Evolutionary conservation across 2,888 invertebrate genomes (phyloP), one percentile per base, ranked within the genome.

Genomic region (Agriopis leucophaearia): DNA sequence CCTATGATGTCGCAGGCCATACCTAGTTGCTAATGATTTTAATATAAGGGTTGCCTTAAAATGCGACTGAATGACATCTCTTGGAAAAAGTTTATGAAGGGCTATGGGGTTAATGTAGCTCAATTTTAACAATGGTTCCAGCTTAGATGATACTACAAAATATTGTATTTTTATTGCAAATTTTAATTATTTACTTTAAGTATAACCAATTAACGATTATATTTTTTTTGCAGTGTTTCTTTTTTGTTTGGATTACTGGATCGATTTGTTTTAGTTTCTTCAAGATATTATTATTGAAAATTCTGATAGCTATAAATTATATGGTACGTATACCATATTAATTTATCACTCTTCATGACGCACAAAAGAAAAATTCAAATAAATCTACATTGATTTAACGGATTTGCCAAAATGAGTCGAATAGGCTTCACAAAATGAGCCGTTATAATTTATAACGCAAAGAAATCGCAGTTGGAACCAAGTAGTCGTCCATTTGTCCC

Each of bases 401-500:
- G 27, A 38, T 40, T 51, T 18, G 48, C 40, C 12, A 61, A 61
- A 54, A 56, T 51, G 55, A 61, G 51, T 56, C 50, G 56, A 56
- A 52, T 66, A 66, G 40, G 51, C 54, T 63, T n/a, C n/a, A n/a
- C n/a, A n/a, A n/a, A n/a, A n/a, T n/a, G n/a, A 54, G 54, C 63
- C 57, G 54, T 58, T 50, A 66, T 57, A 62, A 66, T 66, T 66
- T 66, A 66, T 66, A 66, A 62, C 61, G 61, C n/a, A 66, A 66
- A 66, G 52, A 52, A 63, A 63, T 67, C 54, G 57, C 57, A 58
- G 51, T 59, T 59, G 58, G 54, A 58, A 58, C 57, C 58, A 54
- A 67, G 63, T 67, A 50, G 58, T 52, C 44, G 10, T 54, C 52
- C 36, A 67, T 67, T 63, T 58, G 58, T 62, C 35, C 58, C 44